Conservation (phyloP, 2,888 invertebrate genomes). For the Netelia inedita region DNA sequence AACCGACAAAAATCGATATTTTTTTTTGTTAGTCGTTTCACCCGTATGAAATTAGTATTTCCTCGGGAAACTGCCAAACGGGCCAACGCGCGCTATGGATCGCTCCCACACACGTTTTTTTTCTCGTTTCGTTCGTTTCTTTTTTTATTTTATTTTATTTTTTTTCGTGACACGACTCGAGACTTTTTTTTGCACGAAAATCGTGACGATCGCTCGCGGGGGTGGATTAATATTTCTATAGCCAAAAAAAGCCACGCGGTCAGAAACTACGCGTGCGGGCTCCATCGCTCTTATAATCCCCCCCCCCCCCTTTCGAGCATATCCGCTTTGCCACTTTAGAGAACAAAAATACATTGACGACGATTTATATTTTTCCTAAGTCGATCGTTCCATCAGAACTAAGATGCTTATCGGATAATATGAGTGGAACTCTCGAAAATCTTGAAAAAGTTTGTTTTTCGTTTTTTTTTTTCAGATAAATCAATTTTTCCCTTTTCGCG, state of each 20-base stretch:
- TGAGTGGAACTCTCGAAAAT: no score
- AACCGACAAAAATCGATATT: background rate
- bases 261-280: background rate
- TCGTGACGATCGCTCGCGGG: slow-evolving; percentile 36
- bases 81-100: background rate
- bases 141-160: background rate
- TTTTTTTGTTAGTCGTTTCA: background rate
- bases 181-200: slow-evolving; percentile 12
- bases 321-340: no score
- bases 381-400: no score
- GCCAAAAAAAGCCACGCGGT: background rate
- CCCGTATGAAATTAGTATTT: background rate
- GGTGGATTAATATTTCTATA: slow-evolving; percentile 32
- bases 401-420: no score
- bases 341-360: no score
- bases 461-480: no score
- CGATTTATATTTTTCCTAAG: no score
- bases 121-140: no score
- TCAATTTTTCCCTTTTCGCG: no score
- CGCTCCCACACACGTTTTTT: background rate
- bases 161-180: background rate
- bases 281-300: no score
- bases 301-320: no score
- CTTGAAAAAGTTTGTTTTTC: no score
- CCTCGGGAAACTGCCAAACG: background rate